phyloP scores from a whole-genome alignment of 1,140 invertebrate genomes.

The Hydropsyche tenuis region DNA sequence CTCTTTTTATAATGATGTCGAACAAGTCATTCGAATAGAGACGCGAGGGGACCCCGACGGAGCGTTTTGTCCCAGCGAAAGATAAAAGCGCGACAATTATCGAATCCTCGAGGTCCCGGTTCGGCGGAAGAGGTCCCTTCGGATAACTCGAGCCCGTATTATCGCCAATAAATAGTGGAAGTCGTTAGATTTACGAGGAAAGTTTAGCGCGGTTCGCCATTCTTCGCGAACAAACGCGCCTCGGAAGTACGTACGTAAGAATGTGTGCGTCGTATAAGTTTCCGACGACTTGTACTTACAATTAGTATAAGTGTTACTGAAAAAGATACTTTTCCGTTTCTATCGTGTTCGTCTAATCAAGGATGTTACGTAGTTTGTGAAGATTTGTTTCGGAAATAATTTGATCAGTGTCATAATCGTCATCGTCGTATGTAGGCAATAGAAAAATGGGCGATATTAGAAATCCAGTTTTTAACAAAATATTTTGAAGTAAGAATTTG shows the following conservation, averaged over 20 bases:
- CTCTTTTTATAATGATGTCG: conserved; percentile 40
- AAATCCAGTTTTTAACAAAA: no score
- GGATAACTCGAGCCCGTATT: conserved; percentile 39
- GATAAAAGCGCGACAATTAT: conserved; percentile 49
- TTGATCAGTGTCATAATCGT: no score
- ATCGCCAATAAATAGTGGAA: conserved; percentile 47
- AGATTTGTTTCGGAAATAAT: no score
- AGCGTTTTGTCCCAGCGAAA: conserved; percentile 42
- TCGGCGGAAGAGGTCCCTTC: conserved; percentile 32
- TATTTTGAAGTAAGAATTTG: no score
- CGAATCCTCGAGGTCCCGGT: conserved; percentile 39
- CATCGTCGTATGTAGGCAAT: no score
- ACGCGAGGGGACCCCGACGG: background rate
- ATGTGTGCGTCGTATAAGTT: background rate
- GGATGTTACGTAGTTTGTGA: no score
- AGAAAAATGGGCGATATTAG: no score
- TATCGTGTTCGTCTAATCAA: no score
- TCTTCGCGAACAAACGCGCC: background rate
- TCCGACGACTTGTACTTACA: no score
- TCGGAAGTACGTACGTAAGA: background rate
- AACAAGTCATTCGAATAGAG: conserved; percentile 12
- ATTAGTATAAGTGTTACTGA: no score
- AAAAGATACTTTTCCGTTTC: no score
- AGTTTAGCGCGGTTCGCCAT: conserved; percentile 30
- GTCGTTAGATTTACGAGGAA: conserved; percentile 46